Percentiles rank a stretch among this genome's conserved stretches.
Conservation (phyloP, 2,113 vertebrate species). For the Heterochromis multidens region DNA sequence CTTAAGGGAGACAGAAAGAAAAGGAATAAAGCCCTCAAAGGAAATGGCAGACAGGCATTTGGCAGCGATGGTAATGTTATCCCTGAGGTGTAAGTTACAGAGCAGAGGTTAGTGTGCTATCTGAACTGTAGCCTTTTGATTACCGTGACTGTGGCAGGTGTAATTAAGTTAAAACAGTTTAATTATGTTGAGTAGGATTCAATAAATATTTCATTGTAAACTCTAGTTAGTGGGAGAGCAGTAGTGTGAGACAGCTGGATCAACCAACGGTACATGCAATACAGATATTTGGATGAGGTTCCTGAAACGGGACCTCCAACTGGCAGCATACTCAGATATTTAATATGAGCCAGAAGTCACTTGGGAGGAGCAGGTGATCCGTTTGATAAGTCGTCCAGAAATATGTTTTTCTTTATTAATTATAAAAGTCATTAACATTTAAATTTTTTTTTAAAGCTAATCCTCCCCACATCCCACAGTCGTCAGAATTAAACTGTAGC, state of each 20-base stretch:
- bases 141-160: conserved; percentile 44
- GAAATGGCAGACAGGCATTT: conserved; percentile 1
- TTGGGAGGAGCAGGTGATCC: not conserved
- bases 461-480: not conserved
- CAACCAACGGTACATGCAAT: not conserved
- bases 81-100: conserved; percentile 56
- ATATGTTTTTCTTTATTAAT: not conserved
- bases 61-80: conserved; percentile 44
- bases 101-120: conserved; percentile 38
- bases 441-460: not conserved
- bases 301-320: not conserved
- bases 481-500: not conserved
- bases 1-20: not conserved
- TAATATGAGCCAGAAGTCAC: not conserved
- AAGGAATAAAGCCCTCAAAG: conserved; percentile 23
- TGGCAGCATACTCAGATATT: not conserved
- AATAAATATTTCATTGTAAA: conserved; percentile 62
- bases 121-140: conserved; percentile 59
- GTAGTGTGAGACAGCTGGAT: not conserved
- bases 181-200: conserved; percentile 67
- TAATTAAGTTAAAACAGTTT: conserved; percentile 73
- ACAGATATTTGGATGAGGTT: not conserved
- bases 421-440: not conserved
- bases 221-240: not conserved
- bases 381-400: not conserved